A percentile compares a stretch with the other conserved stretches of the same genome.
Conservation (phyloP, 1,140 invertebrate genomes). For the Sitophilus oryzae region DNA sequence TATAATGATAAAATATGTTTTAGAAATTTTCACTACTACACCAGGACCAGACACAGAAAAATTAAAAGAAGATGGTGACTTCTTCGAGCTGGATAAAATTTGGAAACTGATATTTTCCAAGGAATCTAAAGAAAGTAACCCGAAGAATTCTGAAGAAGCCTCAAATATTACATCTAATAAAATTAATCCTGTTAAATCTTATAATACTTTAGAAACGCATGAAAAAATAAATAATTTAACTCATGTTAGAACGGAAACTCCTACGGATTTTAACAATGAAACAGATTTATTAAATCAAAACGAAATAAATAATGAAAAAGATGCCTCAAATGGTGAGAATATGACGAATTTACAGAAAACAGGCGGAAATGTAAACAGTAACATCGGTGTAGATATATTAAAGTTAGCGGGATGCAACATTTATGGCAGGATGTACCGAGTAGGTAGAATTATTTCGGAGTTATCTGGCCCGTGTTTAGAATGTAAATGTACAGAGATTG, state of each 20-base stretch:
- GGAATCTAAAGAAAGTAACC: neutral
- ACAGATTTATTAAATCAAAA: neutral
- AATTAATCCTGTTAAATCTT: neutral
- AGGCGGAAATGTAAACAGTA: conserved; percentile 10
- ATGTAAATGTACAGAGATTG: conserved; percentile 80
- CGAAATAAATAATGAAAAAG: neutral
- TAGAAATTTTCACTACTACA: neutral
- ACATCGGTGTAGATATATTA: conserved; percentile 50
- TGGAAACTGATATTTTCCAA: conserved; percentile 50
- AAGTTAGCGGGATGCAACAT: conserved; percentile 87
- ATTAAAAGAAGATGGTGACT: conserved; percentile 46
- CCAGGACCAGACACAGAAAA: conserved; percentile 17
- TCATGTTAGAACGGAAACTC: neutral
- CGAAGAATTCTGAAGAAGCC: neutral
- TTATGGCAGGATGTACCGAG: conserved; percentile 82
- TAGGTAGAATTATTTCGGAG: conserved; percentile 77
- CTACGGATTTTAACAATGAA: neutral
- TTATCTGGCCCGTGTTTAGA: conserved; percentile 75
- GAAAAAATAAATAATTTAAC: too few relatives aligned
- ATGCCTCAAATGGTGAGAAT: neutral
- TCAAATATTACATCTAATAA: neutral
- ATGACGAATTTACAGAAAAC: neutral
- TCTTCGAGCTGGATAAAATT: conserved; percentile 52
- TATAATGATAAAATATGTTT: too few relatives aligned
- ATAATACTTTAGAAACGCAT: neutral